Evolutionary conservation across 2,113 vertebrate species (phyloP).

Genomic region (Xyliphius kryptos): DNA sequence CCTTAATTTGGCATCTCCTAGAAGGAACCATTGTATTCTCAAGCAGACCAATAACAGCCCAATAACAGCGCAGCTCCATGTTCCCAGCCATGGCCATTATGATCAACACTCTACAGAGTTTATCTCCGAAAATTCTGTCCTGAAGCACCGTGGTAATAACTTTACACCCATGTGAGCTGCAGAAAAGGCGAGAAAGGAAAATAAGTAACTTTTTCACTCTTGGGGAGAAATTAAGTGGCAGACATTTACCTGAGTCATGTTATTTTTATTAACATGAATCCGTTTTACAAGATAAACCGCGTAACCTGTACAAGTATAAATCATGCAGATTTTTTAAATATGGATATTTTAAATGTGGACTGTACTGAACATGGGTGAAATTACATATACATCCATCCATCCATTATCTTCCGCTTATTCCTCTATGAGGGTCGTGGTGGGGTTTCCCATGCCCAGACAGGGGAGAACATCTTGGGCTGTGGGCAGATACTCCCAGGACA

Average conservation of each 20-base stretch:
- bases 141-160: conserved; percentile 36
- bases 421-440: no score
- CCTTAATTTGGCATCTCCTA: conserved; percentile 17
- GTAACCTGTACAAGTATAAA: no score
- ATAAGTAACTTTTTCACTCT: conserved; percentile 10
- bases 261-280: no score
- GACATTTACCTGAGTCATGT: background rate
- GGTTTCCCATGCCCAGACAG: no score
- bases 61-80: conserved; percentile 16
- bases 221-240: conserved; percentile 30
- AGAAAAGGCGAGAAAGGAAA: conserved; percentile 7
- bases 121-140: conserved; percentile 13
- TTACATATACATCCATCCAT: no score
- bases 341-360: no score
- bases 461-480: no score
- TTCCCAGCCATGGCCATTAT: conserved; percentile 9
- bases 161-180: conserved; percentile 18
- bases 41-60: conserved; percentile 22
- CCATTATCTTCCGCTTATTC: no score
- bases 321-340: no score
- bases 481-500: no score
- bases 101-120: conserved; percentile 18
- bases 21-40: conserved; percentile 3
- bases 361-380: no score
- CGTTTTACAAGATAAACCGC: no score